phyloP scores from a whole-genome alignment of 2,888 invertebrate genomes.

The Agrochola macilenta region DNA sequence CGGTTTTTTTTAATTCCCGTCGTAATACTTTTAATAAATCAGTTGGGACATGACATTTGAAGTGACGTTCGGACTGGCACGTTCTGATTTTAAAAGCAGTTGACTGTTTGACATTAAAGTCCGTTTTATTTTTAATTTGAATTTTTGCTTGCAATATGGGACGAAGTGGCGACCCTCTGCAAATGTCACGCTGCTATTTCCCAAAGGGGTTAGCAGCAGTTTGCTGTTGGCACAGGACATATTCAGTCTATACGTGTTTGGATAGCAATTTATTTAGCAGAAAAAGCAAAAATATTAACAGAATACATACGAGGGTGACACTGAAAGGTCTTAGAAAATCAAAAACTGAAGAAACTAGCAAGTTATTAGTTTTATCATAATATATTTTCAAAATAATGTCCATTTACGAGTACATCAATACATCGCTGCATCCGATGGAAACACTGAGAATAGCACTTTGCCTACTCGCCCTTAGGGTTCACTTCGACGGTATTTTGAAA shows the following conservation, averaged over 20 bases:
- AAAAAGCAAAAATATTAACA: neutral
- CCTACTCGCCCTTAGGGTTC: no score
- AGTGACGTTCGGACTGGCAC: neutral
- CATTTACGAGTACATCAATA: no score
- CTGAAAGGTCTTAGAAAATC: no score
- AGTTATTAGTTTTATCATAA: no score
- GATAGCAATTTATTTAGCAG: neutral
- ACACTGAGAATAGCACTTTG: no score
- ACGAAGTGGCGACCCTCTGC: neutral
- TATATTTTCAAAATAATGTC: no score
- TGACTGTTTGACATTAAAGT: slow-evolving; percentile 2
- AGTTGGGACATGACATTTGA: slow-evolving; percentile 8
- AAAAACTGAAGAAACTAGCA: no score
- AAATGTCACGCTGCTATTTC: neutral
- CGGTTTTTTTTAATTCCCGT: neutral
- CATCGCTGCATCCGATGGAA: no score
- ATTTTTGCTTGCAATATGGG: neutral
- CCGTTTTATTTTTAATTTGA: slow-evolving; percentile 8
- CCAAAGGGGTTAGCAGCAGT: neutral
- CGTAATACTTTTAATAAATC: slow-evolving; percentile 19
- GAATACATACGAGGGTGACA: no score
- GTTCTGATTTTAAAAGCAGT: slow-evolving; percentile 12
- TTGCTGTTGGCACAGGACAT: neutral
- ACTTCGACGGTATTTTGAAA: no score
- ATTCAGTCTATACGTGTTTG: neutral